These are phyloP conservation scores for Promerops cafer DNA, from an alignment of 2,113 vertebrate species.

Conservation along the genomic window DNA sequence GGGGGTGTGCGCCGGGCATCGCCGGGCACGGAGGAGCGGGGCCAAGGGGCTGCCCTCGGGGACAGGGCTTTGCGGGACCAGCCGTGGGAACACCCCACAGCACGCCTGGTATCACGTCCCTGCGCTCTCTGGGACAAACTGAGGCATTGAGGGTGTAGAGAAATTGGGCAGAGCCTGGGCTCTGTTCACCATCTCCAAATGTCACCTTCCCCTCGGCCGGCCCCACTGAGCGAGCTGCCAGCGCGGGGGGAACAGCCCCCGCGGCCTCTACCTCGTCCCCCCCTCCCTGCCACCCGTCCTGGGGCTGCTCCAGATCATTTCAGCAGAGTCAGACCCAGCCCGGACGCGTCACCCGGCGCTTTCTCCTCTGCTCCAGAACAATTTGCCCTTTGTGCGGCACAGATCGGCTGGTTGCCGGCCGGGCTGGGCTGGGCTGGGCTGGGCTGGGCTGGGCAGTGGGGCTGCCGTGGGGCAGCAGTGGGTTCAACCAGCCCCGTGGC, in stretches of 20 bases:
- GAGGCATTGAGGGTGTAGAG: background rate
- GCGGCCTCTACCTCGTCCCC: background rate
- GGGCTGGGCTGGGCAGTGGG: background rate
- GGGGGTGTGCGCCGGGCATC: background rate
- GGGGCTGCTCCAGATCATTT: background rate
- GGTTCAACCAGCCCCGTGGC: background rate
- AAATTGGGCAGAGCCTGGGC: background rate
- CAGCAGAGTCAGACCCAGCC: background rate
- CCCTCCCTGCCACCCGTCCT: background rate
- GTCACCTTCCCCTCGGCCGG: background rate
- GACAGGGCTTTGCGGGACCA: background rate
- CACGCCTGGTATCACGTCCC: fast-evolving
- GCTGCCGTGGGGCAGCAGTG: background rate
- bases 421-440: background rate
- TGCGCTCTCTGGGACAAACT: background rate
- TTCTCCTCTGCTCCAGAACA: slow-evolving; percentile 13
- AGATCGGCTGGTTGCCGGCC: background rate
- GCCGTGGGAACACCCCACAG: background rate
- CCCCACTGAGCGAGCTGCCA: background rate
- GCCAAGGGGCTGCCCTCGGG: background rate
- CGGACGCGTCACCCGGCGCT: background rate
- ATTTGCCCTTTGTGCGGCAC: background rate
- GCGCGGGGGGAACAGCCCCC: background rate
- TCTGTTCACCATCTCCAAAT: background rate
- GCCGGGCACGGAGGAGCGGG: background rate